Evolutionary conservation across 2,113 vertebrate genomes (phyloP).

Genomic region (Alethe castanea): DNA sequence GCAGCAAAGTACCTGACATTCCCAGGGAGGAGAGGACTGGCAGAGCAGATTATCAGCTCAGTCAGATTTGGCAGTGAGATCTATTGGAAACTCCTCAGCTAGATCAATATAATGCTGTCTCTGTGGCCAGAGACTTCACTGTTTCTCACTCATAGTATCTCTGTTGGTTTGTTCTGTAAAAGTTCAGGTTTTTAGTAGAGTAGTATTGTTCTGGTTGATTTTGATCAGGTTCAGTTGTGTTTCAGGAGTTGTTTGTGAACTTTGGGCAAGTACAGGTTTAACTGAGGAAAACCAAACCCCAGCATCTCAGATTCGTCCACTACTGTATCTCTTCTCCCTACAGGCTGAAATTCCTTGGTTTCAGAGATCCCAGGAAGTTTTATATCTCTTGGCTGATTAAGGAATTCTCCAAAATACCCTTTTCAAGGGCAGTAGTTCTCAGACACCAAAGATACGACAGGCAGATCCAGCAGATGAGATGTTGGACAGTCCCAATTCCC

Average conservation of each 20-base stretch:
- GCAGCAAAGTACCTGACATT: not conserved
- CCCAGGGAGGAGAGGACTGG: not conserved
- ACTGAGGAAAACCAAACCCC: not conserved
- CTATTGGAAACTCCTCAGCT: not conserved
- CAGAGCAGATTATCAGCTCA: not conserved
- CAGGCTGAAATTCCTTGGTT: not conserved
- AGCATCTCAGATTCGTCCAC: rapidly evolving
- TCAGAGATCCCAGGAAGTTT: not conserved
- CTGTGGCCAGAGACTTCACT: not conserved
- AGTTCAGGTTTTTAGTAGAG: not conserved
- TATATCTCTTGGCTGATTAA: not conserved
- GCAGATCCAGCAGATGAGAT: not conserved
- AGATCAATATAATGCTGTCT: not conserved
- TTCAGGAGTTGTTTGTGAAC: not conserved
- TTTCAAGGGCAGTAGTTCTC: not conserved
- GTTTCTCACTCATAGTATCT: not conserved
- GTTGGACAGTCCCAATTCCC: not conserved
- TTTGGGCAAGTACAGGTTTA: not conserved
- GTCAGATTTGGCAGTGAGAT: not conserved
- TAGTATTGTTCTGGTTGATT: not conserved
- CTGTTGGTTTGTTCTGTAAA: not conserved
- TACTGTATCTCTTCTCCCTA: not conserved
- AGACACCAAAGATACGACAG: not conserved
- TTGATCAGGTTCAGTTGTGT: not conserved
- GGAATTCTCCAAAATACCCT: not conserved